These are phyloP conservation scores for Clarias batrachus DNA, from an alignment of 2,113 vertebrate genomes.

Conservation along the genomic window DNA sequence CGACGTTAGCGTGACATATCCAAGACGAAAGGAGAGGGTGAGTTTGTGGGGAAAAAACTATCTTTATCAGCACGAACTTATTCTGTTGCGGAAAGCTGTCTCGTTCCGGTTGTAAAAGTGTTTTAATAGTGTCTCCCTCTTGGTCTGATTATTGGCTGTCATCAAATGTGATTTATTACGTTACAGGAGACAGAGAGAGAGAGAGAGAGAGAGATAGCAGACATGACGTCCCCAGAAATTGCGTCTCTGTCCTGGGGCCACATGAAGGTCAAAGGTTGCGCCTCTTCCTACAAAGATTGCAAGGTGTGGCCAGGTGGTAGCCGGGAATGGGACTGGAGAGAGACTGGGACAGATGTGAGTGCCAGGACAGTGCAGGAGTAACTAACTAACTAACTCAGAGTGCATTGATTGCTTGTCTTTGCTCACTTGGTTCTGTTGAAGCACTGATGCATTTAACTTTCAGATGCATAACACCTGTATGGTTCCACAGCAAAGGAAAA, in stretches of 20 bases:
- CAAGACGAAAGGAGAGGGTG: background rate
- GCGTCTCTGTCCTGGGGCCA: constrained; percentile 89
- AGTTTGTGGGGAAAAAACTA: too few species aligned
- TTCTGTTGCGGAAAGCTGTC: background rate
- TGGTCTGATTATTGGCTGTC: too few species aligned
- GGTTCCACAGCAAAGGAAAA: background rate
- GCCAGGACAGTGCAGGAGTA: background rate
- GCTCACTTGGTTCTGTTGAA: background rate
- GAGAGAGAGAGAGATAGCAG: background rate
- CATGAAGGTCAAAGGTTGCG: constrained; percentile 87
- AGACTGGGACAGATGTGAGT: constrained; percentile 92
- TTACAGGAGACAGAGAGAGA: background rate
- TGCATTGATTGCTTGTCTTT: background rate
- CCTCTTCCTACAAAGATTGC: constrained; percentile 88
- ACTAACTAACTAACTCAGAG: background rate
- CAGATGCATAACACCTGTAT: background rate
- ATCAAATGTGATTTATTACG: background rate
- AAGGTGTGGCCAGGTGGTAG: constrained; percentile 98
- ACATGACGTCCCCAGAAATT: constrained; percentile 91
- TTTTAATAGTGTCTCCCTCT: too few species aligned
- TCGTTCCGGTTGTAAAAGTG: too few species aligned
- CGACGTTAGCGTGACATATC: background rate
- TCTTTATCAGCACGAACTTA: background rate
- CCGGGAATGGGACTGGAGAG: constrained; percentile 92
- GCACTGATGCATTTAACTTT: background rate